Evolutionary conservation across 1,140 invertebrate species (phyloP).

Genomic region (Akabosia matsudoensis): DNA sequence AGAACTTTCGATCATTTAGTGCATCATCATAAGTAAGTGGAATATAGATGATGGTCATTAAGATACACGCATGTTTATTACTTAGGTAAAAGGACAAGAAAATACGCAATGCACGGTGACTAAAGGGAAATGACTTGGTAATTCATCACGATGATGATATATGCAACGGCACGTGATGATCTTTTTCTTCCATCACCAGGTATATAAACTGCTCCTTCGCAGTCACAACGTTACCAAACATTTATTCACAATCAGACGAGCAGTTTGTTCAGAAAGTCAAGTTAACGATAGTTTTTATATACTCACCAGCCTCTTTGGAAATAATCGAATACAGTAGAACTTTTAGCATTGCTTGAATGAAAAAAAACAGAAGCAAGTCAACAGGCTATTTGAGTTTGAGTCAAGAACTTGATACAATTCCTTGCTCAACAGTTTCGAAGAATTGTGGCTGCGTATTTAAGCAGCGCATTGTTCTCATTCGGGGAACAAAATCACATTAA

Average conservation of each 20-base stretch:
- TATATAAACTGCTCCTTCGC: constrained; percentile 45
- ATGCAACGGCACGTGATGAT: constrained; percentile 46
- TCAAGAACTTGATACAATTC: no score
- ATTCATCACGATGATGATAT: constrained; percentile 38
- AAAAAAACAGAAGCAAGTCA: no score
- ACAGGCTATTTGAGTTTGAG: no score
- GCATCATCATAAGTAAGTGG: background rate
- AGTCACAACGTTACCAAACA: constrained; percentile 41
- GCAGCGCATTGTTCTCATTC: background rate
- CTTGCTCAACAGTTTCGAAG: background rate
- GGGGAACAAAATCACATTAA: background rate
- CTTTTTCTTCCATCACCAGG: constrained; percentile 31
- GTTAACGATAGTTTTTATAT: no score
- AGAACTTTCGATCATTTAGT: background rate
- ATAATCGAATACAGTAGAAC: no score
- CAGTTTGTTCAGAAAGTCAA: background rate
- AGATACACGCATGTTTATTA: background rate
- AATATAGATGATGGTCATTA: constrained; percentile 13
- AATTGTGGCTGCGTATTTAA: background rate
- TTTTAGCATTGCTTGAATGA: no score
- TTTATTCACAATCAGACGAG: constrained; percentile 40
- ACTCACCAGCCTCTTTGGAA: no score
- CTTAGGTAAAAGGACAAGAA: background rate
- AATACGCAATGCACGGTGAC: no score
- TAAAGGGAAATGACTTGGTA: no score